Conservation (phyloP, 2,888 invertebrate genomes). For the Phytoseiulus persimilis region DNA sequence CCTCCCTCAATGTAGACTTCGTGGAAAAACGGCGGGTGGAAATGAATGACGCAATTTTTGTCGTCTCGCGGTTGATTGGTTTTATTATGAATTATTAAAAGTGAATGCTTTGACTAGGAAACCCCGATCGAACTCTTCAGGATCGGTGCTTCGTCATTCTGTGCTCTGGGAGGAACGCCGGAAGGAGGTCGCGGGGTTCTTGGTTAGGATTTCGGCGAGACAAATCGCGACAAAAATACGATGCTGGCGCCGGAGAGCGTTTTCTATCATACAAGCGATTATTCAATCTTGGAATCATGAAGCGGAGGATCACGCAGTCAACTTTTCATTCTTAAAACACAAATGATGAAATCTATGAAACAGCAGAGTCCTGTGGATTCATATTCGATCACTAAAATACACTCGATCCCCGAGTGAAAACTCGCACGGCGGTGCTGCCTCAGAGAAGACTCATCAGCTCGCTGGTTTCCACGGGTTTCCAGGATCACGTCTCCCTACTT, state of each 20-base stretch:
- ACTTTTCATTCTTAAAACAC: not conserved
- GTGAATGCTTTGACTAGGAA: not conserved
- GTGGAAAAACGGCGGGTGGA: too few species aligned
- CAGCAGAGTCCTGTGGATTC: too few species aligned
- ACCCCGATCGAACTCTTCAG: not conserved
- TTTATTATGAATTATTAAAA: not conserved
- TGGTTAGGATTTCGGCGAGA: not conserved
- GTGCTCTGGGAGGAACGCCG: not conserved
- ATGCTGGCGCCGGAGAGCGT: not conserved
- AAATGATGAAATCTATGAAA: not conserved
- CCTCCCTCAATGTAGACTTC: too few species aligned
- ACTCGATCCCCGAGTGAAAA: too few species aligned
- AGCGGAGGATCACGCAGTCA: not conserved
- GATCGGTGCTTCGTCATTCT: not conserved
- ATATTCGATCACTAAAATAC: too few species aligned
- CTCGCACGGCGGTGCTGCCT: too few species aligned
- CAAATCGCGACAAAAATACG: not conserved
- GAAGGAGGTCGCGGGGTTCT: too few species aligned
- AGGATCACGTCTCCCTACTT: too few species aligned
- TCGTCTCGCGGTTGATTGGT: not conserved
- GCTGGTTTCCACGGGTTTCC: too few species aligned
- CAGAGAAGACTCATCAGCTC: too few species aligned
- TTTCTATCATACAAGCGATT: not conserved
- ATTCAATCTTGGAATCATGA: not conserved
- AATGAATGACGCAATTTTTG: not conserved